Evolutionary conservation across 1,140 invertebrate species (phyloP).

Genomic region (Drosophila virilis): DNA sequence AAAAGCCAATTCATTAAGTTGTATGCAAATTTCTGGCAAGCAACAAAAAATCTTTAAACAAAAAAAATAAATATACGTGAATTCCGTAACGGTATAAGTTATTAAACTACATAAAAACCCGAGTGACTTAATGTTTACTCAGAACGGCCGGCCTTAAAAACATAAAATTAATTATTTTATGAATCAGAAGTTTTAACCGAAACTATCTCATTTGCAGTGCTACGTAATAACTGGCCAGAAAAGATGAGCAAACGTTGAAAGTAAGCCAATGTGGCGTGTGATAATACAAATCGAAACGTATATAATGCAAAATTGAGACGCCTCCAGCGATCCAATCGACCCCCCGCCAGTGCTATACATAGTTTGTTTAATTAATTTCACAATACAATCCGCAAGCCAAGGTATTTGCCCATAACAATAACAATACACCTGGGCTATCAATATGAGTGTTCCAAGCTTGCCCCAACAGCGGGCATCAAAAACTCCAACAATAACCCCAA

Average conservation of each 20-base stretch:
- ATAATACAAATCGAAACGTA: constrained; percentile 45
- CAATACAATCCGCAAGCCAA: constrained; percentile 53
- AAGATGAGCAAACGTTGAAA: constrained; percentile 54
- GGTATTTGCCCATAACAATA: constrained; percentile 55
- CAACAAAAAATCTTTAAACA: neutral
- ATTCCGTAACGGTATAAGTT: constrained; percentile 16
- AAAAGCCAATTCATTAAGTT: neutral
- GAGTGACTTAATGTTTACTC: constrained; percentile 5
- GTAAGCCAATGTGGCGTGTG: constrained; percentile 45
- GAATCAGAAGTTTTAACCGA: constrained; percentile 23
- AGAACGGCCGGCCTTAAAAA: neutral
- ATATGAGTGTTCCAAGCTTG: constrained; percentile 75
- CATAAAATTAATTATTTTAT: constrained; percentile 2
- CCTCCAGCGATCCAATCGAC: constrained; percentile 27
- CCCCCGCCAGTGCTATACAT: constrained; percentile 47
- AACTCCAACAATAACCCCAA: constrained; percentile 27
- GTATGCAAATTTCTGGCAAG: constrained; percentile 39
- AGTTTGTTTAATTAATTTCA: constrained; percentile 75
- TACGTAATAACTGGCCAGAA: constrained; percentile 36
- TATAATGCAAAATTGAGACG: constrained; percentile 65
- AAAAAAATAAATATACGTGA: constrained; percentile 17
- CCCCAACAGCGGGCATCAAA: constrained; percentile 67
- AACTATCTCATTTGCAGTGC: constrained; percentile 30
- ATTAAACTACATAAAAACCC: constrained; percentile 2
- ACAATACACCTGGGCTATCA: constrained; percentile 64